Base-by-base conservation (phyloP, 2,797 vertebrate species). In the Pempheris klunzingeri region DNA sequence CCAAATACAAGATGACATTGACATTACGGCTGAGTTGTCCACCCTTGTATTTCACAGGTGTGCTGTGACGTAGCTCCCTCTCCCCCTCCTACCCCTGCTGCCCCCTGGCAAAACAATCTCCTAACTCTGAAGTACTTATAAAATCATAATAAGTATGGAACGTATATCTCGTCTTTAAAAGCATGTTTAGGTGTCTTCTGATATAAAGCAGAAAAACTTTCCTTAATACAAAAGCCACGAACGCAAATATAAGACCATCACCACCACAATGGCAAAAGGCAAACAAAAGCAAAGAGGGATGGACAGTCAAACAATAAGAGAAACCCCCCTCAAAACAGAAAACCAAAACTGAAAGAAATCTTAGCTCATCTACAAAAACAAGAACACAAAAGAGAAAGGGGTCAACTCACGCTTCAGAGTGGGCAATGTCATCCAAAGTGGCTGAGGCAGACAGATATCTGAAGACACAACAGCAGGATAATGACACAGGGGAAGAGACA, bases 381-480 rank as follows among this genome's bases (percentile, higher is more conserved):
- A 71, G 68, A 83, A 81, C 39, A 81, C 55, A 79, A 72, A 86
- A 83, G 72, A 88, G 59, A 76, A 88, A 90, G 80, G 73, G 66
- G 82, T 87, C 60, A 93, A 97, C 96, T 98, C 96, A 97, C 95
- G 94, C 96, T 93, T 97, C 96, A 87, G 96, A 96, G 75, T 87
- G 95, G 95, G 96, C 80, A 95, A 97, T 93, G 95, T 97, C 96
- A 91, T 97, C 97, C 96, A 97, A 90, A 92, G 97, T 96, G 93
- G 95, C 95, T 87, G 96, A 96, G 90, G 97, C 96, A 93, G 95
- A 95, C 94, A 96, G 93, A 95, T 97, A 97, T 96, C 96, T 97
- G 96, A 84, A 96, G 96, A 97, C 94, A 96, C 93, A 94, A 97
- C 94, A 92, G 92, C 91, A 91, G 92, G 87, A 94, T 81, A 82